Evolutionary conservation across 2,888 invertebrate species (phyloP), one percentile per base, ranked within the genome.

Genomic region (Brenthis hecate): DNA sequence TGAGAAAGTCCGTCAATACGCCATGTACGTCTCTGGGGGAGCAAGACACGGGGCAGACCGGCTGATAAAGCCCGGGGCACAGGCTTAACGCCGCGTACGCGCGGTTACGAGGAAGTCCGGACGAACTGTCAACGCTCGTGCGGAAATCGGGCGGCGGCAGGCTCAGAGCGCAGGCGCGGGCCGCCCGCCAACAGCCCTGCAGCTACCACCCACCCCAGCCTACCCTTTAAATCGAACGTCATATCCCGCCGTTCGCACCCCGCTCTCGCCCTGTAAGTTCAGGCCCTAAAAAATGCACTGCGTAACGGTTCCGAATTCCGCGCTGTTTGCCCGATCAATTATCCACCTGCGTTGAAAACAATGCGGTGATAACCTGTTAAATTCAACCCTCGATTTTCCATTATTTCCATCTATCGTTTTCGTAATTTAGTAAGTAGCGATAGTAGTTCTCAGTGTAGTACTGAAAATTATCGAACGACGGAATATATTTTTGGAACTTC

Each of bases 41-140:
- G 62, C 62, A 19, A 43, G 62, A 36, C 53, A 62, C 51, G 51
- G 51, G 51, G n/a, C 51, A 51, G 53, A 54, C 57, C 54, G 81
- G 80, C 78, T 79, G 76, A 73, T 65, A 76, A 56, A 76, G 75
- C 77, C 76, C 72, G 76, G 76, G 76, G 68, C 65, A 68, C 66
- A 68, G 73, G 71, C 73, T 75, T 72, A 85, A 81, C 85, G 83
- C 87, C 88, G 85, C 85, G 86, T 84, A 91, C 90, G 86, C 92
- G 89, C 89, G 84, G 83, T 85, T 82, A 89, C 88, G 89, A 90
- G 93, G 93, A 93, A 91, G 88, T 87, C 89, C 89, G 86, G 89
- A 91, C 88, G 93, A 93, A 94, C 94, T 94, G 94, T 94, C 94
- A 94, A 92, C 93, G 93, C 88, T 88, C 88, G 92, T 90, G 91